These are phyloP conservation scores for Sipha maydis DNA, from an alignment of 2,888 invertebrate species.

Conservation along the genomic window DNA sequence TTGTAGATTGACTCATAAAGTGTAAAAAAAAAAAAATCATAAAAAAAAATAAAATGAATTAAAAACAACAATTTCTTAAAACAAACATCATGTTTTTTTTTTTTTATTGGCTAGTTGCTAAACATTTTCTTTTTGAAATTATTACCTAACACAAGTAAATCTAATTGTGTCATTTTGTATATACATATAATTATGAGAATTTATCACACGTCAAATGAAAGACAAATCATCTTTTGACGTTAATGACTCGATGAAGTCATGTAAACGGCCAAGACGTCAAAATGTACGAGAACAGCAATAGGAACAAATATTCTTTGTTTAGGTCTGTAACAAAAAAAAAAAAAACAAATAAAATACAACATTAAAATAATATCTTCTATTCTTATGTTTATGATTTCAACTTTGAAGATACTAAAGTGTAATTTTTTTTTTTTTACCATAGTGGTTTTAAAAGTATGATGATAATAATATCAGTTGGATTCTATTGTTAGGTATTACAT, in stretches of 20 bases:
- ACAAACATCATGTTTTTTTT: conserved; percentile 27
- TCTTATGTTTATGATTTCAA: background rate
- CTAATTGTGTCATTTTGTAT: conserved; percentile 43
- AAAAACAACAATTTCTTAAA: conserved; percentile 51
- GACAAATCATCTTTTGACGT: background rate
- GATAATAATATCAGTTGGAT: background rate
- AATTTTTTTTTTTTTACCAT: too few relatives aligned
- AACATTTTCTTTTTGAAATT: conserved; percentile 5
- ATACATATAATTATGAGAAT: conserved; percentile 30
- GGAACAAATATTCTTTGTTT: conserved; percentile 27
- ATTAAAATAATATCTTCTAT: background rate
- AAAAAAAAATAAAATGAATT: background rate
- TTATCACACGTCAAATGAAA: background rate
- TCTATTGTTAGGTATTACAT: too few relatives aligned
- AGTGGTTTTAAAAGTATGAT: too few relatives aligned
- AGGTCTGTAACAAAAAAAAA: conserved; percentile 28
- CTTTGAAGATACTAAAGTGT: too few relatives aligned
- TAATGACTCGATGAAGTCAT: conserved; percentile 2
- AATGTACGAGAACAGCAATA: conserved; percentile 16
- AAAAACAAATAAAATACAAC: too few relatives aligned
- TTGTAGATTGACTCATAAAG: conserved; percentile 52
- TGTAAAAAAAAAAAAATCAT: conserved; percentile 44
- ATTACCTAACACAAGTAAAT: conserved; percentile 1
- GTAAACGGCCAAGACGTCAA: conserved; percentile 43
- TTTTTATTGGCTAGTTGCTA: conserved; percentile 35